Base-by-base conservation (phyloP, 2,888 invertebrate species). In the Spilosoma lubricipeda region DNA sequence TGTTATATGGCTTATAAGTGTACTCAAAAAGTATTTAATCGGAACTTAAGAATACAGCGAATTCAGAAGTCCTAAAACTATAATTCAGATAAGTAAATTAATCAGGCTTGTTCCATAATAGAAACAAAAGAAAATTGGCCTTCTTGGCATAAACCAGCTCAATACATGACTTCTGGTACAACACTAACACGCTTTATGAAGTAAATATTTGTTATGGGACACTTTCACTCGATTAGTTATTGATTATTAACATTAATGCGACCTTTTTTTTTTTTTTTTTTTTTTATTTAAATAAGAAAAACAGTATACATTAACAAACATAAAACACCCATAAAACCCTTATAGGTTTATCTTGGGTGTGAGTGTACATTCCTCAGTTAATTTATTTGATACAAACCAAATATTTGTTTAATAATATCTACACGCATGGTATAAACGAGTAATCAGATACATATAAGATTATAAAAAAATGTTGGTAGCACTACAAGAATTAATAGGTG, bases 211-310 rank as follows among this genome's bases (percentile, higher is more conserved):
- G 36, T 36, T 23, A 70, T 27, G 63, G 42, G 39, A 67, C 45
- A 63, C 59, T 36, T 45, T 67, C 20, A 59, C 36, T 45, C 33
- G 67, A 70, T 74, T 74, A 33, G 66, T 30, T 70, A 74, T 74
- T 67, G 74, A 74, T 74, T 59, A 42, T 8, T 33, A 33, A 52
- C 30, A 33, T 69, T 70, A 64, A 73, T 69, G 48, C 27, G 48
- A 45, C 69, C 64, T n/a, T n/a, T n/a, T n/a, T n/a, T n/a, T n/a
- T n/a, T n/a, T n/a, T n/a, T n/a, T n/a, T n/a, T n/a, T n/a, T n/a
- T n/a, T n/a, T n/a, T n/a, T n/a, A n/a, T n/a, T n/a, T n/a, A n/a
- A n/a, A n/a, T n/a, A n/a, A n/a, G n/a, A n/a, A n/a, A n/a, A n/a
- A n/a, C n/a, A n/a, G n/a, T n/a, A n/a, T n/a, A n/a, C n/a, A n/a